Conservation (phyloP, 2,113 vertebrate species). For the Tauraco erythrolophus region DNA sequence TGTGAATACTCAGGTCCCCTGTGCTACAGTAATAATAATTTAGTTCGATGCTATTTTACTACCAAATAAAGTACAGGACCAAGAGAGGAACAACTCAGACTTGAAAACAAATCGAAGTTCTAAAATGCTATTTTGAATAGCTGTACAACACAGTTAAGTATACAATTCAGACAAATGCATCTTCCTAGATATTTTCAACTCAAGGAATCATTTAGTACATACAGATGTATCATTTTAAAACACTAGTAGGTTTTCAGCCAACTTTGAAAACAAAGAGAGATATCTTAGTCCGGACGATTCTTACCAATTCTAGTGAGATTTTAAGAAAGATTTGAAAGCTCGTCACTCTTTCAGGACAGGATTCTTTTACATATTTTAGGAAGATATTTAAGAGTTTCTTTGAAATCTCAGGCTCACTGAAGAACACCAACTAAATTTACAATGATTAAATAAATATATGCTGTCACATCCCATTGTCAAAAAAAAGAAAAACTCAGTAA, state of each 20-base stretch:
- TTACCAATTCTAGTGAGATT: background rate
- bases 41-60: background rate
- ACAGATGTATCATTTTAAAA: background rate
- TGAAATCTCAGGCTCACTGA: background rate
- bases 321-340: background rate
- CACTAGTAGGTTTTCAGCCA: background rate
- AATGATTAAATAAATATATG: background rate
- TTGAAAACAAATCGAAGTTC: background rate
- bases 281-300: background rate
- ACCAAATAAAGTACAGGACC: background rate
- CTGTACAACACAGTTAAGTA: background rate
- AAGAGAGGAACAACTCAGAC: background rate
- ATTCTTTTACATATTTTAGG: background rate
- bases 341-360: background rate
- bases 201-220: background rate
- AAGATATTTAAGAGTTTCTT: background rate
- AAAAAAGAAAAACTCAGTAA: background rate
- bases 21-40: background rate
- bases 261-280: background rate
- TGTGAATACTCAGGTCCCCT: rapidly evolving
- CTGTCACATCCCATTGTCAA: background rate
- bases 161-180: background rate
- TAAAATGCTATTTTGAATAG: background rate
- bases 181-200: background rate
- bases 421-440: background rate